These are phyloP conservation scores for Drosophila mulleri DNA, from an alignment of 2,888 invertebrate species.

Conservation along the genomic window DNA sequence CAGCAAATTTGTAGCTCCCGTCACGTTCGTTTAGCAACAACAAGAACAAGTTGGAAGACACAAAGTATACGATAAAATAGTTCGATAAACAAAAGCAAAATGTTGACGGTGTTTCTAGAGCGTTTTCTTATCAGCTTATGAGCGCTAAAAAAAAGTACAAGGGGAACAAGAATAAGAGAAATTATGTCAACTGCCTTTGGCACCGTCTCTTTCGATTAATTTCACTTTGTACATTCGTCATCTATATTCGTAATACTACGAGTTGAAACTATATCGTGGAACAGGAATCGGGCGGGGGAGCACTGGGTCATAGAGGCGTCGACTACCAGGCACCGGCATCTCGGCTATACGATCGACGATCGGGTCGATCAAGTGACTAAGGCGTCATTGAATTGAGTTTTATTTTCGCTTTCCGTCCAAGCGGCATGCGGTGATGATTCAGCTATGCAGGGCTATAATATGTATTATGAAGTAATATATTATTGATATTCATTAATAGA, in stretches of 20 bases:
- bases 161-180: constrained; percentile 26
- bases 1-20: constrained; percentile 35
- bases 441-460: constrained; percentile 32
- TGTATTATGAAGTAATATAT: constrained; percentile 2
- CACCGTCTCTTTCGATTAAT: not conserved
- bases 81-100: constrained; percentile 17
- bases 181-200: constrained; percentile 43
- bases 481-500: constrained; percentile 14
- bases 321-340: constrained; percentile 45
- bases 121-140: constrained; percentile 40
- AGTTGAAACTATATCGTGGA: constrained; percentile 23
- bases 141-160: constrained; percentile 6
- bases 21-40: constrained; percentile 35
- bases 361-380: constrained; percentile 39
- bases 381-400: not conserved
- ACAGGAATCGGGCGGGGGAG: not conserved
- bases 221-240: constrained; percentile 19
- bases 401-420: constrained; percentile 12
- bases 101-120: constrained; percentile 23
- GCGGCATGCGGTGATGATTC: constrained; percentile 50
- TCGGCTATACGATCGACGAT: constrained; percentile 34
- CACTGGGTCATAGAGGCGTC: not conserved
- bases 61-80: constrained; percentile 35
- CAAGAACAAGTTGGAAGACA: constrained; percentile 10
- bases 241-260: constrained; percentile 11